Evolutionary conservation across 2,797 vertebrate genomes (phyloP), one percentile per base, ranked within the genome.

Genomic region (Acomys russatus): DNA sequence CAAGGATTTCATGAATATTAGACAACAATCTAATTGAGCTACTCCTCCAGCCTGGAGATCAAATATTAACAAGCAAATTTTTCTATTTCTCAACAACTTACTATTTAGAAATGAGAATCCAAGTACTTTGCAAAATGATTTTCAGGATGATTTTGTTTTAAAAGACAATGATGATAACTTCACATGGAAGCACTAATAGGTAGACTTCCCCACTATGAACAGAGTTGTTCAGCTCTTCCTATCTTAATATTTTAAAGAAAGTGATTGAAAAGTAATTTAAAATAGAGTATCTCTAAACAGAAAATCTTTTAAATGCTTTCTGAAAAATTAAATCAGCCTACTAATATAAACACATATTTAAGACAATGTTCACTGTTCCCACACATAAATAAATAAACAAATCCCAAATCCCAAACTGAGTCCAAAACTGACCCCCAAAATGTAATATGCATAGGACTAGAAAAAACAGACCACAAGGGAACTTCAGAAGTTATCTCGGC

Each of bases 241-340:
- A 87, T 11, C 83, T 2, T 77, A 77, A 94, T 90, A 66, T 49
- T 94, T 92, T 66, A 88, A 93, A 96, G 79, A 59, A 74, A 97
- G 91, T 84, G 88, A 88, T 73, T 89, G 38, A 74, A 97, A 88
- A 95, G 94, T 91, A 97, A 96, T 86, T 96, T 91, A 96, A 96
- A 80, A 90, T 90, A 96, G 88, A 76, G 33, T 18, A 44, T 93
- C 73, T 95, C 80, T 88, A 93, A 38, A 90, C 30, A 88, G 76
- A 97, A 94, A 92, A 93, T 91, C 91, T 71, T 92, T 76, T n/a
- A 90, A 95, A 94, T 93, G 38, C 77, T 91, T 92, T 92, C 49
- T 94, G 94, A 35, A 82, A 97, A 90, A 96, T 64, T 64, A 82
- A 91, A 54, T 38, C 77, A 78, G 66, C 0, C 73, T 92, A 77